These are phyloP conservation scores for Sardina pilchardus DNA, from an alignment of 2,113 vertebrate species.

Conservation along the genomic window DNA sequence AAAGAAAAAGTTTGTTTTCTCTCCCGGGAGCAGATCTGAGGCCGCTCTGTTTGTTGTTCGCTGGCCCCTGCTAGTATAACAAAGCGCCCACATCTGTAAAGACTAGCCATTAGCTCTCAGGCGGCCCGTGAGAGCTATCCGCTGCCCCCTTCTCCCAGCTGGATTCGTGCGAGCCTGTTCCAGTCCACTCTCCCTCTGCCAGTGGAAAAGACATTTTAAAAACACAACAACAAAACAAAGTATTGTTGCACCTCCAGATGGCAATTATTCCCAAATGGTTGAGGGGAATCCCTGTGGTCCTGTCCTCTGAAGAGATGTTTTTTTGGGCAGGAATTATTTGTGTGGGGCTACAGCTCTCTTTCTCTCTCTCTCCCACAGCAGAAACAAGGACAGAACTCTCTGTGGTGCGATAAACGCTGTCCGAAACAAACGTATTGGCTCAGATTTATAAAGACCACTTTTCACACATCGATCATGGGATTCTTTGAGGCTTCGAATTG, in stretches of 20 bases:
- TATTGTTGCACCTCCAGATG: conserved; percentile 57
- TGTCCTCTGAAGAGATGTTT: conserved; percentile 49
- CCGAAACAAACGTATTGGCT: conserved; percentile 49
- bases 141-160: conserved; percentile 42
- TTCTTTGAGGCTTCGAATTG: conserved; percentile 61
- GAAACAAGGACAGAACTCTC: conserved; percentile 34
- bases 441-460: conserved; percentile 59
- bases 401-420: conserved; percentile 57
- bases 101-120: conserved; percentile 58
- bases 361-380: too few species aligned
- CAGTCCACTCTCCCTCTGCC: conserved; percentile 63
- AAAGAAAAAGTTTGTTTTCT: background rate
- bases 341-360: too few species aligned
- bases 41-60: background rate
- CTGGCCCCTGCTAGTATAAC: background rate
- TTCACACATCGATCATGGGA: conserved; percentile 59
- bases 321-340: conserved; percentile 28
- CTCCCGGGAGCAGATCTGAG: background rate
- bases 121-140: conserved; percentile 55
- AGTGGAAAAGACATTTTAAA: conserved; percentile 35
- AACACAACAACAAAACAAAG: conserved; percentile 46
- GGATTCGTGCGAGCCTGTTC: conserved; percentile 64
- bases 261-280: conserved; percentile 62
- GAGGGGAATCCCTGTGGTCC: conserved; percentile 67
- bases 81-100: conserved; percentile 28